Base-by-base conservation (phyloP, 30 jellyfish, hydroid and myxozoan genomes). In the Mastigias papua region DNA sequence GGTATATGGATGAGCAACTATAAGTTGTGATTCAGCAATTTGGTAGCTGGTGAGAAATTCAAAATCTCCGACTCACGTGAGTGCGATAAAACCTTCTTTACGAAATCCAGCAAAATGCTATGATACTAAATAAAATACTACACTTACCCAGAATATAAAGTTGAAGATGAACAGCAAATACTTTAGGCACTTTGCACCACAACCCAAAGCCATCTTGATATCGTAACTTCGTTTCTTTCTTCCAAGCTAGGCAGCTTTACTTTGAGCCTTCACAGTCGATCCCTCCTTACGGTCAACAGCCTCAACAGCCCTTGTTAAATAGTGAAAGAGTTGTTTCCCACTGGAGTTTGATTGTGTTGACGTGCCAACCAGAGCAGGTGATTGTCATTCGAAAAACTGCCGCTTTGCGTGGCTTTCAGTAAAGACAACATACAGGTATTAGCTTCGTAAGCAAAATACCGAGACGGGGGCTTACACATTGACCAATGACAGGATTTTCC, bases 81-180 rank as follows among this genome's bases (percentile, higher is more conserved):
- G n/a, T n/a, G n/a, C n/a, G n/a, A n/a, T n/a, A n/a, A n/a, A n/a
- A n/a, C n/a, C n/a, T n/a, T n/a, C 63, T 27, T 26, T 61, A 31
- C 13, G 30, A 32, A 23, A 42, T 4, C 54, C 54, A 42, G 54
- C 54, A 42, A 15, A 42, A 42, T 15, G 13, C 54, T 22, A n/a
- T 9, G 23, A 48, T 29, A 63, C 23, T 5, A 2, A 4, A 25
- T 3, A 42, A 80, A 20, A 69, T 28, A 31, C 96, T 29, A 69
- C 20, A 31, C 96, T 29, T 70, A 87, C 98, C 98, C 98, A 93
- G 66, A 93, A 81, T 11, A 93, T 66, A 28, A 93, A 88, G 69
- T 93, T 93, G 89, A 93, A 93, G 48, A 84, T 90, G 82, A 93
- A 93, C 57, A 93, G 91, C 63, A 93, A 76, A 73, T 82, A 93